phyloP scores from a whole-genome alignment of 2,113 vertebrate genomes.

The Isurus oxyrinchus region DNA sequence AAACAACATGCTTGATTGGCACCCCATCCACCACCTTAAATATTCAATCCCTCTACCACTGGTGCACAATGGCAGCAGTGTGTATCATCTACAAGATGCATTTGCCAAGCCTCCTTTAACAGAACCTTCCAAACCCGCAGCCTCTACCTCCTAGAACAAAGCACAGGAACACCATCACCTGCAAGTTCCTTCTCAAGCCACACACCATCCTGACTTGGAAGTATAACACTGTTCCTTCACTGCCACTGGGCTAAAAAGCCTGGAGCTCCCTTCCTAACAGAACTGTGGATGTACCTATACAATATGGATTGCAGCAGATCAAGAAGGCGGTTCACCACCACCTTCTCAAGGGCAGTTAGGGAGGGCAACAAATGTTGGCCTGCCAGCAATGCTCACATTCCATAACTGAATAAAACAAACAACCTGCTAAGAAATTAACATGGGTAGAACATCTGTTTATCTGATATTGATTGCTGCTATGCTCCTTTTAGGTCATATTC shows the following conservation, averaged over 20 bases:
- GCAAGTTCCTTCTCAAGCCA: neutral
- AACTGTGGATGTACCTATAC: no score
- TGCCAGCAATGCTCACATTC: no score
- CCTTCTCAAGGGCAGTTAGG: neutral
- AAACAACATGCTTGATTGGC: neutral
- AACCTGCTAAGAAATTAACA: neutral
- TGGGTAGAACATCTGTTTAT: neutral
- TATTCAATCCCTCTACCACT: neutral
- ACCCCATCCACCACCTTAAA: neutral
- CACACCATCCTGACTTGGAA: neutral
- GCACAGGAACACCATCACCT: neutral
- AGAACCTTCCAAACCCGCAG: neutral
- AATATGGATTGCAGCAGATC: neutral
- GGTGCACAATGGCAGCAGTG: neutral
- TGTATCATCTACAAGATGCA: neutral
- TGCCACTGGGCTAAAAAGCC: neutral
- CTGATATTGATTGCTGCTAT: neutral
- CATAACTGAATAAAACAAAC: no score
- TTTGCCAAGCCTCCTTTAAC: neutral
- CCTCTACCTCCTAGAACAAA: neutral
- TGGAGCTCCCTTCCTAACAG: no score
- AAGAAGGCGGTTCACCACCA: neutral
- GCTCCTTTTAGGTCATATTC: neutral
- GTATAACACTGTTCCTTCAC: neutral
- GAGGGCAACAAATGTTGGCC: no score